Evolutionary conservation across 2,113 vertebrate genomes (phyloP), one percentile per base, ranked within the genome.

Genomic region (Balaeniceps rex): DNA sequence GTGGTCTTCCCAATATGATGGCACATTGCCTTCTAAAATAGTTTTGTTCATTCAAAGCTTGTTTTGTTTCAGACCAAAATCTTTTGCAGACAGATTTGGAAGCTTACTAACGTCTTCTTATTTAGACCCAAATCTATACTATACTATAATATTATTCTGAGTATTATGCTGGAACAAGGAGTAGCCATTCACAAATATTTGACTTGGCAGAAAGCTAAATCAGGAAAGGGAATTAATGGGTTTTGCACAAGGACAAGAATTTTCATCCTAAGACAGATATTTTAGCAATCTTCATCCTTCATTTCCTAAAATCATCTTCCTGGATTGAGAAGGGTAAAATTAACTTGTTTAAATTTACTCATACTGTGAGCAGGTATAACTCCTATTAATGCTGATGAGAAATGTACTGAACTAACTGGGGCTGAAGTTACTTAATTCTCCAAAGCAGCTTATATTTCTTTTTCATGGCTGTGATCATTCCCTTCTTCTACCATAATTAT

Each of bases 391-490:
- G 51, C 57, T 85, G 91, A 95, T 95, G 94, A 97, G 55, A 76
- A 95, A 95, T 87, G 66, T 75, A 84, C 74, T 94, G 60, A 89
- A 89, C 26, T 93, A 87, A 82, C 72, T 55, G 49, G 10, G 24
- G 47, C 44, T 95, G 78, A 85, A 95, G 89, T 84, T 87, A 95
- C 69, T 94, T 94, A 92, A 94, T 94, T 94, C 60, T 80, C 71
- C 72, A 81, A 83, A 95, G 76, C 40, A 92, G 86, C 68, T 93
- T 93, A 66, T 95, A 91, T 93, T 94, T 96, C 89, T 96, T 96
- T 96, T 95, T 89, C 83, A 94, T 96, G 22, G 21, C 70, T 94
- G 52, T 64, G 81, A 91, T 95, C 4, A 89, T 82, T 87, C 25
- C 26, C 54, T 94, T 91, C 87, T 70, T 94, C 47, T 82, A 18